Base-by-base conservation (phyloP, 2,113 vertebrate species). In the Chloroceryle aenea region DNA sequence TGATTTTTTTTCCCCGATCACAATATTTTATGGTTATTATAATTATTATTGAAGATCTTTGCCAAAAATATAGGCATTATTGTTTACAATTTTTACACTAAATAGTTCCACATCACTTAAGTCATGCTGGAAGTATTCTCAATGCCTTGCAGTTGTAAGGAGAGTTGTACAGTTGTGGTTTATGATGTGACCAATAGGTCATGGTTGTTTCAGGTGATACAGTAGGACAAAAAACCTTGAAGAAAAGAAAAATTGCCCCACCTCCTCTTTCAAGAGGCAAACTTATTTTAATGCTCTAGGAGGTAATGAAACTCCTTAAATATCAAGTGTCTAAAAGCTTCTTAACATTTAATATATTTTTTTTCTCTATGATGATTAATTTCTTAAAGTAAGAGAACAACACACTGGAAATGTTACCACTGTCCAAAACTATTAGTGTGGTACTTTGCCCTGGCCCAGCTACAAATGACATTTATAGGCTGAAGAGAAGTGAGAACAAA, bases 301-400 rank as follows among this genome's bases (percentile, higher is more conserved):
- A 88, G 7, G 23, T 32, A 90, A 73, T 42, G 15, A 72, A 92
- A 78, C 25, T 81, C 21, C 42, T 43, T 52, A 81, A n/a, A 78
- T 63, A 78, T 25, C 34, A 84, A 63, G 30, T 52, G 5, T 74
- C 12, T 67, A 72, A 84, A 90, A 92, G 30, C 69, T 92, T 87
- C 64, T 95, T 93, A 95, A 91, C 38, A 42, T 64, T 42, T 27
- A 64, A 43, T 56, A 77, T 42, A 30, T 82, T 90, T 88, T 53
- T 53, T 80, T 93, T 45, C 64, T 50, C 14, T 29, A 47, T 52
- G n/a, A 47, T 52, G n/a, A 74, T 74, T 86, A 80, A 45, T 84
- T 88, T 81, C 59, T 71, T 59, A 7, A 87, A 77, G 14, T 42
- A 67, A 53, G 32, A 36, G 27, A 79, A 87, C 26, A 90, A 7